These are phyloP conservation scores for Scylla paramamosain DNA, from an alignment of 1,140 invertebrate genomes.

Conservation along the genomic window DNA sequence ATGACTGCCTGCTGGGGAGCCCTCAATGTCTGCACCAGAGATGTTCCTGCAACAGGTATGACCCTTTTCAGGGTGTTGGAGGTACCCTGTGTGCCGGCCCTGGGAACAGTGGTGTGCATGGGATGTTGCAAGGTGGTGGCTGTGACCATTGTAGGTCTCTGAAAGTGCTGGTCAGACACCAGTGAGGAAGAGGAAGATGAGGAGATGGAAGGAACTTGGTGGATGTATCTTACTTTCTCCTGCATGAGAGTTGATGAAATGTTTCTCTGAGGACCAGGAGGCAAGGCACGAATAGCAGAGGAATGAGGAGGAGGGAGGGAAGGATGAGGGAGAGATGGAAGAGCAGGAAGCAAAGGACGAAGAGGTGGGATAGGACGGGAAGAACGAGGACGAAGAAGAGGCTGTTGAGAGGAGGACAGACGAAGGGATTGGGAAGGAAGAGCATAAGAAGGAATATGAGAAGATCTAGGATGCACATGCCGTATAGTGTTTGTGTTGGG, in stretches of 20 bases:
- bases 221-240: too few relatives aligned
- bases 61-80: neutral
- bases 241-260: neutral
- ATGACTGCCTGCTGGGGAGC: too few relatives aligned
- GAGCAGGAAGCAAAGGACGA: neutral
- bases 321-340: neutral
- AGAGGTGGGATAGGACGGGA: neutral
- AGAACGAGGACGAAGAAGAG: neutral
- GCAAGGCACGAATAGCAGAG: neutral
- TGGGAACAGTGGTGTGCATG: neutral
- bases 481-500: neutral
- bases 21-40: neutral
- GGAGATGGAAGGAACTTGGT: neutral
- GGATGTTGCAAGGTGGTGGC: neutral
- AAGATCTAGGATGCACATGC: neutral
- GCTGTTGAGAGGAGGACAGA: neutral
- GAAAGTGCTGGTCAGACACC: neutral
- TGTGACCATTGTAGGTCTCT: neutral
- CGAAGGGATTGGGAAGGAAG: neutral
- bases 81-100: neutral
- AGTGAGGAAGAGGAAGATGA: neutral
- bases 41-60: neutral
- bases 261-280: neutral
- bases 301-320: neutral
- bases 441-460: neutral